Evolutionary conservation across 2,113 vertebrate species (phyloP), one percentile per base, ranked within the genome.

Genomic region (Rhinolophus sinicus): DNA sequence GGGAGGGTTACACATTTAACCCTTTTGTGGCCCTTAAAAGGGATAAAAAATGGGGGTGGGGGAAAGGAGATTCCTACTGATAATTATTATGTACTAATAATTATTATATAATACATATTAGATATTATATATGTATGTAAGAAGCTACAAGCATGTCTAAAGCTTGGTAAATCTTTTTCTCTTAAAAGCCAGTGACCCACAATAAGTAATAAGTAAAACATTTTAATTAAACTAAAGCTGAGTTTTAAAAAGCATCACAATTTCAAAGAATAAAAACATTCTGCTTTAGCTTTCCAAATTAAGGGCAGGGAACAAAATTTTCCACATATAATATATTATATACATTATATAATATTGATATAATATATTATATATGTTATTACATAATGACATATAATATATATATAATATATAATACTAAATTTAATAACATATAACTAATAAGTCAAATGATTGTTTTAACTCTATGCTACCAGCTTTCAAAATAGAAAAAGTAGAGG

Each of bases 251-350:
- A 93, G 35, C 52, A 95, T 87, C 11, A 69, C 2, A 30, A 83
- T 73, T 91, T 88, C 64, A 96, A 82, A 92, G 76, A 96, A 67
- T 38, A 69, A 95, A 91, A 90, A 88, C 40, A 70, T 44, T 38
- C 28, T 52, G 16, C 28, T 73, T 38, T 91, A 73, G 30, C 40
- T 80, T 95, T 87, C 52, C 88, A 88, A 90, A 76, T 58, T 86
- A 70, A 88, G 14, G 6, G 52, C 40, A 77, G 11, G 35, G 33
- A 40, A 58, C 76, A 95, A 65, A 82, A 24, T 16, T 72, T 76
- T 82, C 18, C 33, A 76, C 28, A 78, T 88, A 73, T 73, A 85
- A 92, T 54, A 47, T 70, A 69, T 50, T 50, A 50, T 50, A 50
- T 50, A 50, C 40, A 44, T 44, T 44, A 50, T 50, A 50, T 50